Evolutionary conservation across 2,113 vertebrate genomes (phyloP).

Genomic region (Struthio camelus): DNA sequence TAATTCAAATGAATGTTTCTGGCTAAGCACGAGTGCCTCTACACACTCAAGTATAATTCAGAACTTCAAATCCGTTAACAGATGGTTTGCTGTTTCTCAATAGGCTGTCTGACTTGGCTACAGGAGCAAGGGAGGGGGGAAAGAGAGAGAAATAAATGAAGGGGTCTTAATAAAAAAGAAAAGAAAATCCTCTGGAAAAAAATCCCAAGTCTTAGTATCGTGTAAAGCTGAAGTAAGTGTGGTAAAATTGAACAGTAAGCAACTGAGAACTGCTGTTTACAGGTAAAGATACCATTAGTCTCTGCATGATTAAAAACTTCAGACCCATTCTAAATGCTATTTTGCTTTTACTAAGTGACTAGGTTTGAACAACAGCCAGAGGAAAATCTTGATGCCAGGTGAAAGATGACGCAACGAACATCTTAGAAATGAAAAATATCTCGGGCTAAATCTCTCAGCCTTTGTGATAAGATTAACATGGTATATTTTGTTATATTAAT

Average conservation of each 20-base stretch:
- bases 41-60: conserved; percentile 91
- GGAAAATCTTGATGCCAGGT: conserved; percentile 31
- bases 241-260: conserved; percentile 55
- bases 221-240: conserved; percentile 67
- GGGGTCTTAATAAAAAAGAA: conserved; percentile 37
- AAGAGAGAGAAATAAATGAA: conserved; percentile 43
- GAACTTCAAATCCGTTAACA: conserved; percentile 92
- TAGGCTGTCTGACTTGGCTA: conserved; percentile 85
- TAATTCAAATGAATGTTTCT: conserved; percentile 90
- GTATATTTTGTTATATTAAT: conserved; percentile 36
- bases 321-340: conserved; percentile 3
- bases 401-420: conserved; percentile 29
- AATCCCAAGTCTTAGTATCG: conserved; percentile 11
- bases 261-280: conserved; percentile 6
- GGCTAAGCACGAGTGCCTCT: conserved; percentile 92
- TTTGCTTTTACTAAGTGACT: conserved; percentile 49
- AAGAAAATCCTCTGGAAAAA: neutral
- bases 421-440: conserved; percentile 49
- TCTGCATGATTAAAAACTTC: conserved; percentile 47
- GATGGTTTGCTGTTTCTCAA: conserved; percentile 94
- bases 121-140: conserved; percentile 57
- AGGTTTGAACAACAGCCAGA: conserved; percentile 48
- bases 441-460: neutral
- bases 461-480: conserved; percentile 4
- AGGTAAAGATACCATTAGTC: conserved; percentile 4